phyloP scores from a whole-genome alignment of 2,888 invertebrate species.

The Charanyca ferruginea region DNA sequence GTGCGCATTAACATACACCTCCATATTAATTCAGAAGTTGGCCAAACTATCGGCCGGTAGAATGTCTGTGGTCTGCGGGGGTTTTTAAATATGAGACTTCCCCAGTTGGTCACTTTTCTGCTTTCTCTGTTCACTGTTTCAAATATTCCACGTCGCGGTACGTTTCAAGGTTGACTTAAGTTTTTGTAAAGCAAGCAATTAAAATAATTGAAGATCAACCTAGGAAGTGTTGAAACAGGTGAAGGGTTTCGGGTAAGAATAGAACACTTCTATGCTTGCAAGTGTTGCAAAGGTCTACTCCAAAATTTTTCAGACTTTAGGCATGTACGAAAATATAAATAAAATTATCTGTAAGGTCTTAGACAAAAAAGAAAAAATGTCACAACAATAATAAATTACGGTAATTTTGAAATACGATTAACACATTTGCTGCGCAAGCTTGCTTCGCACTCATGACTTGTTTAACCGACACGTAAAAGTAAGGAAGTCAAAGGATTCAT shows the following conservation, averaged over 20 bases:
- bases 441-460: too few species aligned
- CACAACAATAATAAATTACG: too few species aligned
- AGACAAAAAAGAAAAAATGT: too few species aligned
- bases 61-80: too few species aligned
- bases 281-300: not conserved
- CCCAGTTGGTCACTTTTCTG: not conserved
- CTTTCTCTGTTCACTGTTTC: not conserved
- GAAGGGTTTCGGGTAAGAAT: slow-evolving; percentile 8
- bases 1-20: too few species aligned
- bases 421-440: too few species aligned
- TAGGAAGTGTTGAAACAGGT: not conserved
- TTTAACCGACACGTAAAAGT: too few species aligned
- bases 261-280: slow-evolving; percentile 12
- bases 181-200: slow-evolving; percentile 2
- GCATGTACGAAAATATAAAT: slow-evolving; percentile 8
- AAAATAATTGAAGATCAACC: slow-evolving; percentile 17
- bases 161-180: not conserved
- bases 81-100: not conserved
- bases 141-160: not conserved
- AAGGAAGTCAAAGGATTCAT: too few species aligned
- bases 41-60: too few species aligned
- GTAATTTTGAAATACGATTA: too few species aligned
- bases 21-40: too few species aligned
- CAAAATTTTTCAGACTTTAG: not conserved
- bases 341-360: not conserved